Evolutionary conservation across 92 coral and sea anemone species (phyloP), one percentile per base, ranked within the genome.

Genomic region (Parazoanthus swiftii): DNA sequence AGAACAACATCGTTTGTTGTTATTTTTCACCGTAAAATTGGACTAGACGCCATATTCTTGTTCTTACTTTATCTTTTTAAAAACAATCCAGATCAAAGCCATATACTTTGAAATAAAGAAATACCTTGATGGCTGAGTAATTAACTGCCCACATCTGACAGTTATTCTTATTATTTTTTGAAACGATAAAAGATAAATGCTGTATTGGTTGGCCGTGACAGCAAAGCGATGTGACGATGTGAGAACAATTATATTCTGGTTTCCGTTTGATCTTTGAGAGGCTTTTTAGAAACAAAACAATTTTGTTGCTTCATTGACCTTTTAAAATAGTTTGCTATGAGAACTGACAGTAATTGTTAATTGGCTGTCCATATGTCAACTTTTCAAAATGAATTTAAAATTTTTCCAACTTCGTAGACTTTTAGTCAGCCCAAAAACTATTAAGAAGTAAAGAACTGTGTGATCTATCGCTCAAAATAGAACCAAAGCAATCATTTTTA

Each of bases 221-320:
- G 20, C 66, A 15, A 51, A 15, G 66, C 18, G 9, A 14, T 29
- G 33, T 0, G 33, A 29, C 33, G 33, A 29, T 29, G 33, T 29
- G 33, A 29, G 33, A 29, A 29, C 33, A 29, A 29, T 29, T 0
- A 63, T 63, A 63, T 63, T 23, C 70, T 7, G 70, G 70, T 63
- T 63, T 5, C 68, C 33, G 33, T 51, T 14, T 13, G 58, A 20
- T 5, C 26, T 18, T 36, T 74, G 43, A 74, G 23, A 1, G 20
- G 77, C 4, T 5, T 8, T 18, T 26, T 44, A 74, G 8, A 74
- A 18, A 74, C 39, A 8, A 2, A 36, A 2, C 2, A 14, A 1
- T 35, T 74, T 21, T 67, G 58, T 9, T 50, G 76, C 25, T 39
- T 66, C 36, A 42, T 13, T 82, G 86, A 82, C 59, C 63, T 82